These are phyloP conservation scores for Ectropis grisescens DNA, from an alignment of 1,140 invertebrate species.

Conservation along the genomic window DNA sequence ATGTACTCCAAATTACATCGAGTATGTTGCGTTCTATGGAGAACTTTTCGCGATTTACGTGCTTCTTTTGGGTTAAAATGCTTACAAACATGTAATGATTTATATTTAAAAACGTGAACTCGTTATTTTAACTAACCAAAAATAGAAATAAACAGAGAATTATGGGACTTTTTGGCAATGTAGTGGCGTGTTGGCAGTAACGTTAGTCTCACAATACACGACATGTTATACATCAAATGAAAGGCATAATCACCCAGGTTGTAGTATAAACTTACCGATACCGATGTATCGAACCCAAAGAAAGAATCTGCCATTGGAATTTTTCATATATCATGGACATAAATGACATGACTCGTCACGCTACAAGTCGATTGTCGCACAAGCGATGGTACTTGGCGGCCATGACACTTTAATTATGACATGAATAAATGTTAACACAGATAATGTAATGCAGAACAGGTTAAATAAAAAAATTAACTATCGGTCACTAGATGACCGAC, in stretches of 20 bases:
- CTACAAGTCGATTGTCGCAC: conserved; percentile 47
- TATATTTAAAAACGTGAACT: no score
- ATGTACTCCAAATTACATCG: no score
- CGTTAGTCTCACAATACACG: neutral
- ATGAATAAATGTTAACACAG: conserved; percentile 9
- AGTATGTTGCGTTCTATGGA: no score
- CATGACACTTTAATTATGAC: conserved; percentile 51
- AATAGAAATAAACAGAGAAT: no score
- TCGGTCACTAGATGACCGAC: no score
- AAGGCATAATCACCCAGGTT: neutral
- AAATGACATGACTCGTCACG: conserved; percentile 76
- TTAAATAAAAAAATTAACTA: no score
- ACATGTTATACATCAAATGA: conserved; percentile 17
- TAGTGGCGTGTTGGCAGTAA: conserved; percentile 17
- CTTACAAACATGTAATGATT: no score
- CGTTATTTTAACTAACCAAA: no score
- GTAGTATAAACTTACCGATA: conserved; percentile 73
- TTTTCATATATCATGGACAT: conserved; percentile 72
- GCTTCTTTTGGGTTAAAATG: no score
- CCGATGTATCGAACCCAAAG: conserved; percentile 83
- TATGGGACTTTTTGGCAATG: no score
- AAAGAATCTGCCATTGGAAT: conserved; percentile 86
- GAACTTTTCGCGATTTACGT: no score
- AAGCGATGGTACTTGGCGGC: conserved; percentile 45
- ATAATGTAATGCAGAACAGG: no score